Evolutionary conservation across 2,113 vertebrate species (phyloP), one percentile per base, ranked within the genome.

Genomic region (Orthonyx spaldingii): DNA sequence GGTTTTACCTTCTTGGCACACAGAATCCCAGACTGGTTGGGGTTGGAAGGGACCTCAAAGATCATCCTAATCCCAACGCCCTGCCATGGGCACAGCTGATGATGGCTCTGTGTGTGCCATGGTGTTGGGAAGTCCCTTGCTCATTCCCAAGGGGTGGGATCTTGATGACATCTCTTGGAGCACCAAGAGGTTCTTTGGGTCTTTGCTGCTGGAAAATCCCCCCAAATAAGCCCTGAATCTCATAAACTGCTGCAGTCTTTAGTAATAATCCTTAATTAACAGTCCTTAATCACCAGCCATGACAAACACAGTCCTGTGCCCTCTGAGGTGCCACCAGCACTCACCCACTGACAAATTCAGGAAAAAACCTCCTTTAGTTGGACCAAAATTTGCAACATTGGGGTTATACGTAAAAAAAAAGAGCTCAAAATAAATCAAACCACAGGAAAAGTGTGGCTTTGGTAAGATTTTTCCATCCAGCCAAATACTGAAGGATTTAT

Each of bases 311-410:
- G 11, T 32, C 22, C 47, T 28, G 50, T 35, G 56, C 55, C 41
- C 46, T 30, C 47, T 39, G 32, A 84, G 68, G 9, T 41, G 59
- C 11, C 57, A 74, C 19, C 70, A 88, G 37, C 44, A 26, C 41
- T 24, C 22, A 49, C 63, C 16, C 35, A 4, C 27, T 30, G n/a
- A 2, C 37, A 44, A 61, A 74, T 49, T 18, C 32, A 85, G 50
- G 5, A 6, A 41, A 44, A 13, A 0, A 2, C 16, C n/a, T n/a
- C 27, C 74, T 86, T 46, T 19, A 33, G 17, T 60, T 0, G 0
- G 41, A 7, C 17, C 21, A 33, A 56, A 52, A 30, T 20, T 39
- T 71, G n/a, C 42, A 63, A 4, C 21, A 6, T 15, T 6, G 41
- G 10, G 30, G 41, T 55, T 60, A 16, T 2, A 68, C 0, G 0